phyloP scores from a whole-genome alignment of 2,888 invertebrate species.

The Trichacis sp. region DNA sequence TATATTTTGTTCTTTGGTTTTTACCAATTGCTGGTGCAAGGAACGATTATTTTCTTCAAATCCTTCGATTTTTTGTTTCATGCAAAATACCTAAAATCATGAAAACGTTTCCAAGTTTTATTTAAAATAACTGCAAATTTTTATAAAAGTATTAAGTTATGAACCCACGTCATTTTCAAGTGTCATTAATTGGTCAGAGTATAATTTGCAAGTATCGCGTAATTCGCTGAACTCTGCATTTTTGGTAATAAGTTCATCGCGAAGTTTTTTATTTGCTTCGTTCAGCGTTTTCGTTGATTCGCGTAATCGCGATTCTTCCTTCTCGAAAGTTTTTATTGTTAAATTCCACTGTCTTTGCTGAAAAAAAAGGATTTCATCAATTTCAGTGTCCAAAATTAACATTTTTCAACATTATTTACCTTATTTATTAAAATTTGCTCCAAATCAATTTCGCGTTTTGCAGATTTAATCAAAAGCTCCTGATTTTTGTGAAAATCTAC shows the following conservation, averaged over 20 bases:
- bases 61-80: slow-evolving; percentile 47
- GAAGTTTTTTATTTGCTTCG: slow-evolving; percentile 48
- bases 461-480: slow-evolving; percentile 46
- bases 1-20: slow-evolving; percentile 52
- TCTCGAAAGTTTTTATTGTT: slow-evolving; percentile 42
- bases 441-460: slow-evolving; percentile 50
- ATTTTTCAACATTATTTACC: slow-evolving; percentile 36
- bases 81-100: slow-evolving; percentile 34
- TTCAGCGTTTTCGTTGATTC: slow-evolving; percentile 47
- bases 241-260: slow-evolving; percentile 45
- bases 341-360: slow-evolving; percentile 52
- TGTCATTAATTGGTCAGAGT: slow-evolving; percentile 42
- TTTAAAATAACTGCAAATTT: background rate
- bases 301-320: slow-evolving; percentile 41
- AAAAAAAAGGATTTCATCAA: background rate
- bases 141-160: background rate
- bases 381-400: slow-evolving; percentile 1
- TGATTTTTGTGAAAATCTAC: slow-evolving; percentile 51
- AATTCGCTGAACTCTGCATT: slow-evolving; percentile 44
- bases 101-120: background rate
- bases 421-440: slow-evolving; percentile 50
- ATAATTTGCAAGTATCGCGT: slow-evolving; percentile 43
- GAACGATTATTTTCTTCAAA: slow-evolving; percentile 50
- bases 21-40: slow-evolving; percentile 51
- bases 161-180: slow-evolving; percentile 45